Base-by-base conservation (phyloP, 2,113 vertebrate species). In the Pardalotus punctatus region DNA sequence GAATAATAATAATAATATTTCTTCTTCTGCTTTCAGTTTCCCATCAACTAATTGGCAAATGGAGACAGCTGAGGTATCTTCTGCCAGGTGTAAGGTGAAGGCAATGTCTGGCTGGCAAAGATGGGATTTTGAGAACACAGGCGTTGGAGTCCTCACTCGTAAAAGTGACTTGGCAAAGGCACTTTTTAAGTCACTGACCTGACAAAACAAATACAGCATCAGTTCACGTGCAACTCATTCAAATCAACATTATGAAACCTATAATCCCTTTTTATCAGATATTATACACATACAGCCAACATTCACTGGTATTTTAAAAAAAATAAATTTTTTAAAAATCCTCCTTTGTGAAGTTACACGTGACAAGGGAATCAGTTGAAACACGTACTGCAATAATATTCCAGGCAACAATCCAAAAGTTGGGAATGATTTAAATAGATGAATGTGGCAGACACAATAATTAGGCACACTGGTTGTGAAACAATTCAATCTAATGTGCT, bases 391-490 rank as follows among this genome's bases (percentile, higher is more conserved):
- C 97, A 97, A 98, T 97, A 98, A 94, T 96, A 98, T 97, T 98
- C 98, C 95, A 98, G 98, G 98, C 98, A 98, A 92, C 60, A 86
- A 60, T 98, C 98, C 98, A 99, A 96, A 97, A 97, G 97, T 96
- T 96, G 73, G 97, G 97, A 98, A 97, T 97, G 96, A 97, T 98
- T 97, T 98, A 98, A 98, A 98, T 97, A 98, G 98, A 98, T 95
- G 98, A 98, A 98, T 98, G 97, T 98, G 98, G 98, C 97, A 98
- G 98, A 98, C 98, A 96, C 91, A 97, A 98, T 98, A 98, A 98
- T 98, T 98, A 98, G 97, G 93, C 98, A 95, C 72, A 85, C 96
- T 96, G 84, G 90, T 96, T 94, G 93, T 92, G 97, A 97, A 98
- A 97, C 96, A 98, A 97, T 98, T 95, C 97, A 86, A 97, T 98